Percentiles rank a stretch among this genome's conserved stretches.
Evolutionary conservation across 2,113 vertebrate genomes (phyloP).

Genomic region (Alethe castanea): DNA sequence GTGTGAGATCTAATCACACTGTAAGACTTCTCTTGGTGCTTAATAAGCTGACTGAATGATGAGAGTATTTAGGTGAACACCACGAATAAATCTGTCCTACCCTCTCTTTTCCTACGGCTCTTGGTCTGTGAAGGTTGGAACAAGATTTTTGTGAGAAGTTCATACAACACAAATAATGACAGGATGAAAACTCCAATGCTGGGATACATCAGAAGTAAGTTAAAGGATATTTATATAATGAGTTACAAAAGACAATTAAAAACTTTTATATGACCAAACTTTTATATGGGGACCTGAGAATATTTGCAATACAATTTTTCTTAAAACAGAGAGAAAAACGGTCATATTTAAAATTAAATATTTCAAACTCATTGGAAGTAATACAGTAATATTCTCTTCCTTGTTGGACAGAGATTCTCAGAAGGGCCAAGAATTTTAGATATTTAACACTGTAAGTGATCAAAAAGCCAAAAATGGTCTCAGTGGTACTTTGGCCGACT

Average conservation of each 20-base stretch:
- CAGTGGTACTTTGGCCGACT: not conserved
- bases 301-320: not conserved
- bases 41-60: not conserved
- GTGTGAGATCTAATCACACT: not conserved
- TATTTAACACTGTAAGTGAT: not conserved
- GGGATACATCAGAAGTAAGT: not conserved
- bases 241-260: not conserved
- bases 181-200: not conserved
- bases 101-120: not conserved
- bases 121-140: not conserved
- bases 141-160: not conserved
- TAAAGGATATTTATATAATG: not conserved
- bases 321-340: not conserved
- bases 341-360: not conserved
- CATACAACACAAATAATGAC: not conserved
- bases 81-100: not conserved
- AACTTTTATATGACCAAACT: not conserved
- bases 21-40: not conserved
- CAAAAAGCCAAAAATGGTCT: not conserved
- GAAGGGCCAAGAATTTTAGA: not conserved
- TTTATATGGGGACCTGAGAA: not conserved
- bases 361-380: not conserved
- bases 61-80: not conserved
- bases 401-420: not conserved
- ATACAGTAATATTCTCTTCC: not conserved